Evolutionary conservation across 1,140 invertebrate species (phyloP).

Genomic region (Eriocheir sinensis): DNA sequence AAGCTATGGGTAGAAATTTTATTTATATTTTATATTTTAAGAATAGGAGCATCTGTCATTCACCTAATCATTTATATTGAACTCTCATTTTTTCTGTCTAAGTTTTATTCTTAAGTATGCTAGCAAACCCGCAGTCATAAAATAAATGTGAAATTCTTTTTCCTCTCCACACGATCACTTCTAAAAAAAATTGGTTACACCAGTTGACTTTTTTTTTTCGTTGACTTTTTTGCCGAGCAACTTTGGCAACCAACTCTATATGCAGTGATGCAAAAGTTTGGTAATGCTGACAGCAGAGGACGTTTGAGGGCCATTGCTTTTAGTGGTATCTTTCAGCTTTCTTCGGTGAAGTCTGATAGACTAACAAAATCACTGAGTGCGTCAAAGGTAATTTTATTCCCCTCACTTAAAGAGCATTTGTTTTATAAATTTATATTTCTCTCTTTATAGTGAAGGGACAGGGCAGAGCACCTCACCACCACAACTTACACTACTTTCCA

Average conservation of each 20-base stretch:
- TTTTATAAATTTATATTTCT: neutral
- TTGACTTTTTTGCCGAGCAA: neutral
- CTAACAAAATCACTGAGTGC: neutral
- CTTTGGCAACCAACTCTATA: no score
- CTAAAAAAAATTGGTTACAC: neutral
- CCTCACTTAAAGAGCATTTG: neutral
- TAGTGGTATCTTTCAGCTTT: no score
- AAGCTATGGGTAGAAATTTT: no score
- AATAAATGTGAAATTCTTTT: no score
- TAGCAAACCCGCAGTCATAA: no score
- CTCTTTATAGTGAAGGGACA: neutral
- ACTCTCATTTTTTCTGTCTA: no score
- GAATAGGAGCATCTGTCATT: no score
- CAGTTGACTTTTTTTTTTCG: neutral
- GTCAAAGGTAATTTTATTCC: neutral
- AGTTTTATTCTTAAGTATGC: no score
- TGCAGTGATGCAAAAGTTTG: neutral
- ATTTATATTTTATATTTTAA: no score
- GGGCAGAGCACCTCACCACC: neutral
- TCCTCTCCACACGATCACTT: no score
- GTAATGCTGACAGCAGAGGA: neutral
- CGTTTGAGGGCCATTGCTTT: neutral
- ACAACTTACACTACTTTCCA: neutral
- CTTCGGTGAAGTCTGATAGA: neutral
- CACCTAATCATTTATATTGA: no score